These are phyloP conservation scores for Cheiracanthium punctorium DNA, from an alignment of 2,888 invertebrate genomes.

Conservation along the genomic window DNA sequence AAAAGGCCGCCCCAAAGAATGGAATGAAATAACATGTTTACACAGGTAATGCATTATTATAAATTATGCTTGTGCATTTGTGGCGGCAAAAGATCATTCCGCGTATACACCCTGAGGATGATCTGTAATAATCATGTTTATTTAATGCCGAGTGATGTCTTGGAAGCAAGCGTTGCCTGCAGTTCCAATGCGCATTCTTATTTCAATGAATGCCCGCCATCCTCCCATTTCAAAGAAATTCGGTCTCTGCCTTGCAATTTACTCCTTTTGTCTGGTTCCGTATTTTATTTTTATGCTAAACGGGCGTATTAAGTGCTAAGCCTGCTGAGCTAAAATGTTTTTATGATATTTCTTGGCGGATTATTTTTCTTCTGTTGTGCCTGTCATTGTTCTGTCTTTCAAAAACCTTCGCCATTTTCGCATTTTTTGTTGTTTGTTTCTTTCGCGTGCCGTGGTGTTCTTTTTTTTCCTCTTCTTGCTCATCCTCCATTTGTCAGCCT, in stretches of 20 bases:
- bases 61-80: no score
- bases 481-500: constrained; percentile 51
- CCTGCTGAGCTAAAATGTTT: constrained; percentile 9
- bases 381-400: constrained; percentile 60
- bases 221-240: not conserved
- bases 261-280: not conserved
- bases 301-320: constrained; percentile 43
- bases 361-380: constrained; percentile 45
- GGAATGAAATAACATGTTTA: no score
- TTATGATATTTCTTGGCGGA: constrained; percentile 18
- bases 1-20: no score
- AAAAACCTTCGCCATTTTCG: constrained; percentile 24
- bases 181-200: no score
- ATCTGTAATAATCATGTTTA: no score
- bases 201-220: not conserved
- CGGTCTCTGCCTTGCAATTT: constrained; percentile 28
- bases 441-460: constrained; percentile 31
- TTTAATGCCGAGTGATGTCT: no score
- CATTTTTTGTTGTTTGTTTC: constrained; percentile 19
- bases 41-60: no score
- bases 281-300: constrained; percentile 13
- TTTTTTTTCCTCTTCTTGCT: constrained; percentile 8
- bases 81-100: no score
- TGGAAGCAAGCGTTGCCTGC: no score
- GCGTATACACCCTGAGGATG: no score